phyloP scores from a whole-genome alignment of 2,888 invertebrate genomes.

The Polyploca ridens region DNA sequence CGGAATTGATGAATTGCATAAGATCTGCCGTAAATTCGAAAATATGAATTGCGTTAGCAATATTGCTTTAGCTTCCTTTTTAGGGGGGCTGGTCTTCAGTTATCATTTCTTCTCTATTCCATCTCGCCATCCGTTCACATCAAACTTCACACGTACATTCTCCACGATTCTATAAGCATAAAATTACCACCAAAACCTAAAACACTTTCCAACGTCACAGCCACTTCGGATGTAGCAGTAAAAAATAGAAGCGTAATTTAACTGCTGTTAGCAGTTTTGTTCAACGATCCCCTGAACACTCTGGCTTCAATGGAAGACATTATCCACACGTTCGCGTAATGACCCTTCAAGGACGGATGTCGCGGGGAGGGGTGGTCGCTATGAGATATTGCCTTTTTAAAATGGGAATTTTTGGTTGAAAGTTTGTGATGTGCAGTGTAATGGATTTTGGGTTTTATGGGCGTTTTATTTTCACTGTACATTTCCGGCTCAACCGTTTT shows the following conservation, averaged over 20 bases:
- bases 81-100: too few relatives aligned
- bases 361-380: constrained; percentile 35
- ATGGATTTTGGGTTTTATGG: too few relatives aligned
- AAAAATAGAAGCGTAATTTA: constrained; percentile 49
- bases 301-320: constrained; percentile 51
- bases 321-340: constrained; percentile 70
- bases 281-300: constrained; percentile 53
- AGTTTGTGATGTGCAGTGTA: not conserved
- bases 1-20: too few relatives aligned
- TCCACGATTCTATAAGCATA: not conserved
- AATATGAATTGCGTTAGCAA: too few relatives aligned
- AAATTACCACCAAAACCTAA: not conserved
- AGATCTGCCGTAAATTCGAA: too few relatives aligned
- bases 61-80: too few relatives aligned
- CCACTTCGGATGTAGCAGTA: constrained; percentile 25
- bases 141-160: not conserved
- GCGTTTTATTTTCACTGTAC: not conserved
- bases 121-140: too few relatives aligned
- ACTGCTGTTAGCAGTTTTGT: constrained; percentile 51
- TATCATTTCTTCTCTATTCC: too few relatives aligned
- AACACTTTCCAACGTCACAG: not conserved
- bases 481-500: too few relatives aligned
- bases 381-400: constrained; percentile 41
- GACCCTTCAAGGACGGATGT: constrained; percentile 54
- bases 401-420: constrained; percentile 30